A percentile compares a stretch with the other conserved stretches of the same genome.
phyloP scores from a whole-genome alignment of 2,888 invertebrate genomes.

The Nineta flava region DNA sequence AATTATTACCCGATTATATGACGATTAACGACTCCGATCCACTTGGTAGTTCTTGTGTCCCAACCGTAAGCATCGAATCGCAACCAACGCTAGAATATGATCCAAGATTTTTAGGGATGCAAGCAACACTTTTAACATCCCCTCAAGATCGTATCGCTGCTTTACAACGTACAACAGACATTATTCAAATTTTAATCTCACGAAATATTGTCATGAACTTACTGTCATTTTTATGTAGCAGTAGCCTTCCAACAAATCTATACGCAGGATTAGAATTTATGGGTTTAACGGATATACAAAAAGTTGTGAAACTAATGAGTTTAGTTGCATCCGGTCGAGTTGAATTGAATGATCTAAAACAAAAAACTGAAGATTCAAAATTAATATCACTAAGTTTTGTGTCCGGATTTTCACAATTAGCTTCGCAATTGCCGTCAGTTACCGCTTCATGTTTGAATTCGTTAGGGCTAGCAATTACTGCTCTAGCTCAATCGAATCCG shows the following conservation, averaged over 20 bases:
- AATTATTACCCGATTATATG: constrained; percentile 29
- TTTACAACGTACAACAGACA: constrained; percentile 31
- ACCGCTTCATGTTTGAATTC: constrained; percentile 24
- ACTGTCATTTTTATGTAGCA: constrained; percentile 27
- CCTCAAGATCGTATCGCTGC: constrained; percentile 33
- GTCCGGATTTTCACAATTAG: constrained; percentile 20
- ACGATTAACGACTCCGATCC: constrained; percentile 34
- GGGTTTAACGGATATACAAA: constrained; percentile 36
- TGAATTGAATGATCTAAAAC: constrained; percentile 22
- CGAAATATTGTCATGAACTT: constrained; percentile 37
- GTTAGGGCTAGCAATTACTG: constrained; percentile 29
- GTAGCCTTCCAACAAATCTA: constrained; percentile 20
- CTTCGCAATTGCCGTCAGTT: constrained; percentile 19
- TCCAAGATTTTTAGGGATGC: constrained; percentile 29
- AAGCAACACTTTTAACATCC: constrained; percentile 30
- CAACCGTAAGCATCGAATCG: constrained; percentile 21
- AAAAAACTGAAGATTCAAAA: constrained; percentile 14
- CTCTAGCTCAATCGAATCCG: constrained; percentile 35
- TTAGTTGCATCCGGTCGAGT: constrained; percentile 38
- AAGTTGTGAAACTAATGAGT: constrained; percentile 41
- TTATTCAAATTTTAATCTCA: constrained; percentile 35
- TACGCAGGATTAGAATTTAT: constrained; percentile 24
- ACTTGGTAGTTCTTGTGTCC: constrained; percentile 32
- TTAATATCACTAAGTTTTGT: constrained; percentile 9
- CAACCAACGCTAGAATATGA: constrained; percentile 19